Conservation (phyloP, 2,888 invertebrate species). For the Torymus texanus region DNA sequence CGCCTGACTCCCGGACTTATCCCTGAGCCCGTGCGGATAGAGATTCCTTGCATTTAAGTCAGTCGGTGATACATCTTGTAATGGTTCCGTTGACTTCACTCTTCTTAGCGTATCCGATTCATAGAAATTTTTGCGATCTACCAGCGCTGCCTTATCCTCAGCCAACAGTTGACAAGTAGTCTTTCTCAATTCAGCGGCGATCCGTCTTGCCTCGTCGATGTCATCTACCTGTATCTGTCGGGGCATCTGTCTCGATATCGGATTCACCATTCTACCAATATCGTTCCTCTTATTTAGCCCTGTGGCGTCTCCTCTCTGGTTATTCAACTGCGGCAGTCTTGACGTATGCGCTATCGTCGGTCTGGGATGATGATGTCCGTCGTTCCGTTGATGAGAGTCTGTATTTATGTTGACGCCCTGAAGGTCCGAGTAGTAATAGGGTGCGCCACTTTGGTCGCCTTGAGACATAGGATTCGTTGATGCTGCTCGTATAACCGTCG, state of each 20-base stretch:
- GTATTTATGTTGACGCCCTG: constrained; percentile 65
- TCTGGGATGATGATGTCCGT: constrained; percentile 25
- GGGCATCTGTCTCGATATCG: constrained; percentile 75
- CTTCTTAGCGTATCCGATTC: constrained; percentile 81
- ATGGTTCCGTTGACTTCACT: constrained; percentile 71
- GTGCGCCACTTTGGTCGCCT: constrained; percentile 82
- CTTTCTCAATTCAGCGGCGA: constrained; percentile 72
- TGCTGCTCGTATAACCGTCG: constrained; percentile 56
- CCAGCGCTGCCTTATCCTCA: constrained; percentile 73
- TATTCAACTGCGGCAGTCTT: constrained; percentile 79
- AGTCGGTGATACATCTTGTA: constrained; percentile 67
- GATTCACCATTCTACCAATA: constrained; percentile 85
- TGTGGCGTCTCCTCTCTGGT: constrained; percentile 82
- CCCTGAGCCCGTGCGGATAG: constrained; percentile 73
- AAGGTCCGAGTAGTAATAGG: constrained; percentile 91
- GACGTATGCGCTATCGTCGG: constrained; percentile 61
- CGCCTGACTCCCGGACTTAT: constrained; percentile 67
- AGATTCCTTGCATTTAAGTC: constrained; percentile 70
- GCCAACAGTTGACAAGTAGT: constrained; percentile 70
- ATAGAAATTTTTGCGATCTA: constrained; percentile 84
- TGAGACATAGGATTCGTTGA: constrained; percentile 56
- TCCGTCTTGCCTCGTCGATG: constrained; percentile 70
- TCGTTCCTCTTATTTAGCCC: constrained; percentile 77
- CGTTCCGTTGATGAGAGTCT: constrained; percentile 27
- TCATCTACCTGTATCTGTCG: constrained; percentile 69